These are phyloP conservation scores for Micropoecilia bifurca DNA, from an alignment of 2,797 vertebrate genomes.

Conservation along the genomic window DNA sequence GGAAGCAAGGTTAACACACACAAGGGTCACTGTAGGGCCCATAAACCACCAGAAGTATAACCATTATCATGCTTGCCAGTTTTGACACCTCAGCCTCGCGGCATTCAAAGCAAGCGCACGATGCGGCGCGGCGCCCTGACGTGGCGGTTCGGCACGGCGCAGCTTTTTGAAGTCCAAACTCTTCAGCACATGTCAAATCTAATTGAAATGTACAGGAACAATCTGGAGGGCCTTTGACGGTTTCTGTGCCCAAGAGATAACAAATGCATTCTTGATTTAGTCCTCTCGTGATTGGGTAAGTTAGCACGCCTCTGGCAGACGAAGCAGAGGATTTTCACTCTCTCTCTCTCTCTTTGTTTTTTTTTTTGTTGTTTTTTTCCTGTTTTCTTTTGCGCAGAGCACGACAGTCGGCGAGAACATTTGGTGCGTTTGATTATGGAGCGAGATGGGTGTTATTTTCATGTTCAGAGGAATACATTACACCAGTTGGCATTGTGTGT, in stretches of 20 bases:
- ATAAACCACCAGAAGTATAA: conserved; percentile 70
- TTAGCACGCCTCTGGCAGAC: conserved; percentile 56
- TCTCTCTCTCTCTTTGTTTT: not conserved
- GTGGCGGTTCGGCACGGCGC: conserved; percentile 28
- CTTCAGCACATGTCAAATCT: conserved; percentile 59
- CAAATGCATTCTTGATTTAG: conserved; percentile 58
- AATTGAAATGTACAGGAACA: conserved; percentile 67
- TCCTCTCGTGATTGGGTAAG: conserved; percentile 56
- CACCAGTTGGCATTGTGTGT: conserved; percentile 69
- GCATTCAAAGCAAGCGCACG: conserved; percentile 55
- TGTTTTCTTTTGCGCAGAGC: conserved; percentile 14
- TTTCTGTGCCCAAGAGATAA: conserved; percentile 72
- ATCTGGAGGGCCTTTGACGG: conserved; percentile 63
- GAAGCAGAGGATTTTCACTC: conserved; percentile 57
- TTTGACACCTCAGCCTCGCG: conserved; percentile 56
- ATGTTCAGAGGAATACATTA: conserved; percentile 70
- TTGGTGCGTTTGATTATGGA: conserved; percentile 68
- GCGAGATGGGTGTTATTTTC: conserved; percentile 65
- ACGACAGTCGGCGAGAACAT: conserved; percentile 62
- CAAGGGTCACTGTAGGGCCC: conserved; percentile 69
- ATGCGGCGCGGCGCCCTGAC: conserved; percentile 49
- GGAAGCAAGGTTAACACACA: conserved; percentile 78
- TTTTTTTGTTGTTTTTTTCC: not conserved
- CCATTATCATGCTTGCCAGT: conserved; percentile 69
- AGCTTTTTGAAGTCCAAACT: conserved; percentile 65